These are phyloP conservation scores for Buathra laborator DNA, from an alignment of 2,888 invertebrate species.

Conservation along the genomic window DNA sequence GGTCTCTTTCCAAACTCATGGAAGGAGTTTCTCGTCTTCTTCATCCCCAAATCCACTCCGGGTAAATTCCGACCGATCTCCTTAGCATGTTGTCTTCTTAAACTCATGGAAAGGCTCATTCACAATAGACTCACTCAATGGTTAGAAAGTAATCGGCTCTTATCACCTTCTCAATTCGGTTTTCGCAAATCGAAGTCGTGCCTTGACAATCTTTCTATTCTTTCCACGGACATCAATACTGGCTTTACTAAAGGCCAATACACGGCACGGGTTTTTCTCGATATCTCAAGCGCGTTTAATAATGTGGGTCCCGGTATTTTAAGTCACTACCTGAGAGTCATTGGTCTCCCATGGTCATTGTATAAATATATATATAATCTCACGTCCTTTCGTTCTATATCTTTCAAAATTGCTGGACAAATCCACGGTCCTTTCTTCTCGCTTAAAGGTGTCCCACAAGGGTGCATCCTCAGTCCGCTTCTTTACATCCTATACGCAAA, in stretches of 20 bases:
- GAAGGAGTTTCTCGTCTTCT: too few species aligned
- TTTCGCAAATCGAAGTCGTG: slow-evolving; percentile 36
- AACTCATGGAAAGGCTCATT: slow-evolving; percentile 50
- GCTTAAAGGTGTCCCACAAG: not conserved
- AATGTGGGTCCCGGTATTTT: slow-evolving; percentile 25
- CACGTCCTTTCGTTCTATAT: not conserved
- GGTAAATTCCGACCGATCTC: not conserved
- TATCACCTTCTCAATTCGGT: slow-evolving; percentile 38
- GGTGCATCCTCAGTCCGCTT: not conserved
- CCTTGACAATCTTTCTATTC: slow-evolving; percentile 35
- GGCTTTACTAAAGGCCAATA: not conserved
- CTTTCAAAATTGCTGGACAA: not conserved
- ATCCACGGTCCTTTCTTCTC: not conserved
- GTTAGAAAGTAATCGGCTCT: not conserved
- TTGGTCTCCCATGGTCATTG: not conserved
- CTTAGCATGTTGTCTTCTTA: slow-evolving; percentile 43
- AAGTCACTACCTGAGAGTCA: not conserved
- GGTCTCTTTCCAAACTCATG: too few species aligned
- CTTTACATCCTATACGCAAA: not conserved
- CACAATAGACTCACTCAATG: slow-evolving; percentile 30
- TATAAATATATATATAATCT: too few species aligned
- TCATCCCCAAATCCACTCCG: too few species aligned
- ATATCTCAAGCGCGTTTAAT: slow-evolving; percentile 55
- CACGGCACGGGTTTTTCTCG: slow-evolving; percentile 22
- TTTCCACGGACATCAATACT: slow-evolving; percentile 26